Conservation (phyloP, 2,888 invertebrate species). For the Cremastinae sp. region DNA sequence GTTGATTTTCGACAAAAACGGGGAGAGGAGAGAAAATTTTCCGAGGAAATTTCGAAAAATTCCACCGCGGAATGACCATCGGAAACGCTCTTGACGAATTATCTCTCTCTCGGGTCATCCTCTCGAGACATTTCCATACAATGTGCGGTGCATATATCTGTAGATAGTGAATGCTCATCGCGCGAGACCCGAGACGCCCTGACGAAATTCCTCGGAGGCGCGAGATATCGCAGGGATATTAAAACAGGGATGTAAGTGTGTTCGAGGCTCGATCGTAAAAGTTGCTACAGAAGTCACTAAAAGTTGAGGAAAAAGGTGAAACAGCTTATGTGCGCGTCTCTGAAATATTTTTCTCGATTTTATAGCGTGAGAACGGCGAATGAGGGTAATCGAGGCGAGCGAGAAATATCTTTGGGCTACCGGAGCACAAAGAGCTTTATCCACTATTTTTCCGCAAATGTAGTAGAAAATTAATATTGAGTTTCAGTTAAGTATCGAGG, state of each 20-base stretch:
- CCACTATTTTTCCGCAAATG: too few relatives aligned
- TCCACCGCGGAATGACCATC: too few relatives aligned
- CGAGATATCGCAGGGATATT: neutral
- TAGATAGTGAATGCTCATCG: neutral
- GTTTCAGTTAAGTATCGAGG: too few relatives aligned
- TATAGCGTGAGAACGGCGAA: conserved; percentile 57
- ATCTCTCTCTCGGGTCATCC: conserved; percentile 62
- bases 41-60: too few relatives aligned
- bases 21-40: too few relatives aligned
- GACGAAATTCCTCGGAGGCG: too few relatives aligned
- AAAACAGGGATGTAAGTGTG: conserved; percentile 27
- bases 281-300: conserved; percentile 59
- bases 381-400: too few relatives aligned
- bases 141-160: neutral
- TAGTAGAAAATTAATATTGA: neutral
- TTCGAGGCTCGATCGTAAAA: conserved; percentile 44
- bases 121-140: conserved; percentile 29
- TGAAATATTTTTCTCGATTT: conserved; percentile 62
- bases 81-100: conserved; percentile 60
- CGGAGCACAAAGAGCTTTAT: too few relatives aligned
- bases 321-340: conserved; percentile 45
- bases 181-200: too few relatives aligned
- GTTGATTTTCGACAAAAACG: too few relatives aligned
- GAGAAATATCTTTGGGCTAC: neutral
- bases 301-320: conserved; percentile 20